Conservation (phyloP, 2,797 vertebrate genomes). For the Saxicola maurus region DNA sequence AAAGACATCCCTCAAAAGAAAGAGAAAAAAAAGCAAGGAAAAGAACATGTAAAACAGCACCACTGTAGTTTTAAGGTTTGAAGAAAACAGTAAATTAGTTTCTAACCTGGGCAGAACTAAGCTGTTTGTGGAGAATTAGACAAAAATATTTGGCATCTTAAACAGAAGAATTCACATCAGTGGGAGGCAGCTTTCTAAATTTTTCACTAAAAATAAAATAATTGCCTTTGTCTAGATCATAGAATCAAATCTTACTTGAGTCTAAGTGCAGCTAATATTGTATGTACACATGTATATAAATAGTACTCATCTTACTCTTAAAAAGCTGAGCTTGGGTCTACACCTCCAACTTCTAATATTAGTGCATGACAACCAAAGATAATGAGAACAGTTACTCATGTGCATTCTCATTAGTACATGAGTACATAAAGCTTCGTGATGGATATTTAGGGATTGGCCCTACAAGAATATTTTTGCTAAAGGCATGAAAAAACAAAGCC, state of each 20-base stretch:
- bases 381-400: neutral
- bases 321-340: neutral
- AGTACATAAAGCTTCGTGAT: neutral
- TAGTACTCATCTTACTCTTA: neutral
- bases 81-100: neutral
- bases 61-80: neutral
- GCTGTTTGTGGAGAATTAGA: neutral
- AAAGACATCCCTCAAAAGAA: neutral
- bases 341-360: neutral
- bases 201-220: neutral
- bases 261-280: neutral
- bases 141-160: neutral
- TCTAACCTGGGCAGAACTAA: neutral
- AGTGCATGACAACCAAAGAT: neutral
- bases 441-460: neutral
- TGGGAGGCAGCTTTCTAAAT: neutral
- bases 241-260: neutral
- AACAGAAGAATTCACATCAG: neutral
- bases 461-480: neutral
- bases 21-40: neutral
- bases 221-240: neutral
- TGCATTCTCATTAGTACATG: neutral
- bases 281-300: neutral
- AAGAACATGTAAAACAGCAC: neutral
- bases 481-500: neutral